Base-by-base conservation (phyloP, 2,113 vertebrate genomes). In the Eurystomus gularis region DNA sequence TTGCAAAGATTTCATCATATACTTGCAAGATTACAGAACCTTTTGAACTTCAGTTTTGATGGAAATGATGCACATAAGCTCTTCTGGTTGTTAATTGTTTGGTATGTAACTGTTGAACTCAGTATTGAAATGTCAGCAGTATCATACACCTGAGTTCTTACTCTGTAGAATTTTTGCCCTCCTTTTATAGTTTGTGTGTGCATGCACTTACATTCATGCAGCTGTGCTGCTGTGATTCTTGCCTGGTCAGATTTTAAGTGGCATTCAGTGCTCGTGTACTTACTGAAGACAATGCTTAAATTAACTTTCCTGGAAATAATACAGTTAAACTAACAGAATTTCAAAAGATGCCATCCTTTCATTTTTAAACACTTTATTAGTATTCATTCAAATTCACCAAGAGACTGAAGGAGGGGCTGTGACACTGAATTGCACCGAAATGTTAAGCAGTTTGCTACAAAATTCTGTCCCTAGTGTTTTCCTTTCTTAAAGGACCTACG, bases 251-350 rank as follows among this genome's bases (percentile, higher is more conserved):
- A 57, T 19, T 87, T 84, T 54, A 60, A 64, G 69, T 70, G 18
- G 10, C 49, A 20, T 29, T 58, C 4, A 1, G 21, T 58, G 60
- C 60, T 77, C 0, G 0, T 52, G 13, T 81, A 58, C 3, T n/a
- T 90, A 76, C 37, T 35, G 54, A 88, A 77, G 44, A 39, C 54
- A 54, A 16, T 16, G 17, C 46, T 69, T 29, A 52, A 28, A 48
- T 86, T 66, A 88, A 69, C 28, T 77, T 88, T 44, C 77, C 54
- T 86, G 51, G 20, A 72, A 90, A 85, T 17, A 87, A 54, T 71
- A 55, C 60, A 72, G 65, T 79, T 75, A 39, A 95, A 64, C n/a
- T 80, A 75, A 81, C 12, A n/a, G 33, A 16, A 55, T 19, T 71
- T 81, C 39, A 29, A 18, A 91, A 84, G 14, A 55, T 77, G n/a